Evolutionary conservation across 2,888 invertebrate species (phyloP), one percentile per base, ranked within the genome.

Genomic region (Caenorhabditis macrosperma): DNA sequence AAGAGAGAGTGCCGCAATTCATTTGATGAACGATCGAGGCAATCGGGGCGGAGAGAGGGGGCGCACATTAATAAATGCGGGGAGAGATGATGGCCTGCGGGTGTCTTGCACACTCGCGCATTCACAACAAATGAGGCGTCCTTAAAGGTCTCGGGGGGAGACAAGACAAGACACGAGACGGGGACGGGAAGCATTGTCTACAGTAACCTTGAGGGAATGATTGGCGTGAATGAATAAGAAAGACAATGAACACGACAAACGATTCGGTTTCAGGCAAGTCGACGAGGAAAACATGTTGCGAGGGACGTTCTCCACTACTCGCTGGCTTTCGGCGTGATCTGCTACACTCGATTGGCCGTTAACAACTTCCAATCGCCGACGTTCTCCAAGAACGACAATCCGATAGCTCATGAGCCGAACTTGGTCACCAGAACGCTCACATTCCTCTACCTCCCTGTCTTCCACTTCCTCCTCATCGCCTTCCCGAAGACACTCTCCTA

Each of bases 301-400:
- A 44, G 50, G 26, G 60, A 72, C 30, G 10, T 59, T 48, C 15
- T 35, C 30, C 38, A 35, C n/a, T 44, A 75, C n/a, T 9, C 35
- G 17, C 4, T 78, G 6, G 35, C 52, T 15, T 30, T 78, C 5
- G 20, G 12, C 0, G 93, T 94, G 15, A 93, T 95, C 81, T 92
- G 95, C 35, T 93, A 94, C 84, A 94, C 95, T 90, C 93, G 97
- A 52, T 81, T 92, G 26, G 88, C 89, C 81, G 88, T 91, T 82
- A 92, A 91, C 91, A 91, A 91, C 24, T 90, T 90, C 88, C 90
- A 90, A 68, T 87, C 91, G 2, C 92, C 84, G 12, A 55, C 52
- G 75, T 92, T 92, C 91, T 95, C 97, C 57, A 94, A 95, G 44
- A 96, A 96, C 5, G 97, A 97, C 93, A 98, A 97, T 92, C 97